Evolutionary conservation across 2,888 invertebrate genomes (phyloP), one percentile per base, ranked within the genome.

Genomic region (Agrotis clavis): DNA sequence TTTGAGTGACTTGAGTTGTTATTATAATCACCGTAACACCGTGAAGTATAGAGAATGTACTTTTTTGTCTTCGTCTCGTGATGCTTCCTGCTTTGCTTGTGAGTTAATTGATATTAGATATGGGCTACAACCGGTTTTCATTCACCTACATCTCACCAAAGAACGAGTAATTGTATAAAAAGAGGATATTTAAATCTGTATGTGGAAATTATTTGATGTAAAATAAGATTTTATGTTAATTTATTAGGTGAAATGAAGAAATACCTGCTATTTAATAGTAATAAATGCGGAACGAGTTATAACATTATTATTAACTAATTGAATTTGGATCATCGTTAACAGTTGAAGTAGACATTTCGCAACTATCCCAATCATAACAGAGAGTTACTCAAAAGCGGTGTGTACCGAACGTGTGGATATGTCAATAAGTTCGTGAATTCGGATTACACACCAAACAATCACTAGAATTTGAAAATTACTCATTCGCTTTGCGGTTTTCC

Each of bases 31-130:
- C 81, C 84, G 82, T 81, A 85, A 82, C 87, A 86, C 86, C 87
- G 79, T 90, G 89, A 89, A 90, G 86, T 86, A 84, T 81, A 78
- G 64, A 72, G 69, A 80, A 77, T 76, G 74, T 83, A 50, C 11
- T 62, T 62, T 60, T 87, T 88, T 89, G 86, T 89, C 87, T 85
- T 72, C 81, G 74, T 79, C 71, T 79, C 80, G 59, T 79, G 72
- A 67, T 76, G 89, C 90, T 92, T 92, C 93, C 92, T 93, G 89
- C 87, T 90, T 86, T 80, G 81, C 81, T 75, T 78, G 81, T 85
- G 81, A 80, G 86, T 87, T 88, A 90, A 90, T 90, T 90, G 89
- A 91, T 89, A 90, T 87, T 84, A 87, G 86, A 87, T 86, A 87
- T 80, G 81, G 71, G 88, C 85, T 87, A 88, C 90, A 89, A 92